Evolutionary conservation across 2,888 invertebrate genomes (phyloP).

Genomic region (Carabus problematicus): DNA sequence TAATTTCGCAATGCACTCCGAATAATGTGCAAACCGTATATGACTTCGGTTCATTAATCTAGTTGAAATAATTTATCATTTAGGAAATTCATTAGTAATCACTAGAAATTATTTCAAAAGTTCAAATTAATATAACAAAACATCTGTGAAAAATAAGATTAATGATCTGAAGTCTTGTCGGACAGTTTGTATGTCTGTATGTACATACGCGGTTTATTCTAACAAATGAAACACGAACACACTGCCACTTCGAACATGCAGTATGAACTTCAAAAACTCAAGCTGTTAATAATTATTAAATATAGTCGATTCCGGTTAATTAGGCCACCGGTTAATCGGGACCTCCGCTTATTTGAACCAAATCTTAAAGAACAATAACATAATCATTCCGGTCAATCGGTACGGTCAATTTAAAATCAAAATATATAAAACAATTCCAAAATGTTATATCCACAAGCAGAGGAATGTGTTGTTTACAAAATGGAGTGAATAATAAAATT

Average conservation of each 20-base stretch:
- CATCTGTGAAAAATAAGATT: not conserved
- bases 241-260: slow-evolving; percentile 57
- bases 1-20: slow-evolving; percentile 39
- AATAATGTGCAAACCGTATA: slow-evolving; percentile 22
- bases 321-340: no score
- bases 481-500: no score
- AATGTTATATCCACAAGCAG: no score
- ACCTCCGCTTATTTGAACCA: no score
- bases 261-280: slow-evolving; percentile 29
- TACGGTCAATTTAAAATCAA: no score
- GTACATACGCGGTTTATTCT: slow-evolving; percentile 53
- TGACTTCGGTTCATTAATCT: slow-evolving; percentile 1
- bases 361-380: no score
- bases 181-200: slow-evolving; percentile 36
- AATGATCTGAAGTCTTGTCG: slow-evolving; percentile 19
- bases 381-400: no score
- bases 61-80: not conserved
- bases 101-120: not conserved
- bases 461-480: no score
- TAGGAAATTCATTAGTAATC: not conserved
- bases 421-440: no score
- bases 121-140: not conserved
- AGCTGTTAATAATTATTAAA: no score
- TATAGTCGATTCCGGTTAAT: no score
- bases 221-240: slow-evolving; percentile 51